phyloP scores from a whole-genome alignment of 2,888 invertebrate species.

The Leucophenga maculata region DNA sequence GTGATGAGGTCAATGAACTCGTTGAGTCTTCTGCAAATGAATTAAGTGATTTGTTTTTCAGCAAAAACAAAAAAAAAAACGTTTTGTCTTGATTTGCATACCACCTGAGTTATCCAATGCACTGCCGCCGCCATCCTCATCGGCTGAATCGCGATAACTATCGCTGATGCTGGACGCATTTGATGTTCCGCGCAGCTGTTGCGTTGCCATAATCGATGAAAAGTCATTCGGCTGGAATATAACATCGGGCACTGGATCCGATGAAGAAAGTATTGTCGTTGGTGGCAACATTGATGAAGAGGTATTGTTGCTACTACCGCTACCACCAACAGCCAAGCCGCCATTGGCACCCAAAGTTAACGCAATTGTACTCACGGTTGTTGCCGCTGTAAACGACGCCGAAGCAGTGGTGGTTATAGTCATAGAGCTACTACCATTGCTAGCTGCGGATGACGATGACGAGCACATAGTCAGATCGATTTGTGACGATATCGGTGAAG shows the following conservation, averaged over 20 bases:
- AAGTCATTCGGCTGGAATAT: slow-evolving; percentile 69
- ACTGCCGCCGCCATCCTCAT: slow-evolving; percentile 56
- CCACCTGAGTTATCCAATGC: slow-evolving; percentile 62
- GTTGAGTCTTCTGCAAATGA: slow-evolving; percentile 46
- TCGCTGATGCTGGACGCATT: slow-evolving; percentile 41
- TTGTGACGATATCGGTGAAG: slow-evolving; percentile 53
- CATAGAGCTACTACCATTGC: slow-evolving; percentile 53
- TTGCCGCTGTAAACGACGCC: slow-evolving; percentile 30
- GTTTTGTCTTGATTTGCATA: slow-evolving; percentile 36
- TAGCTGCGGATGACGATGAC: slow-evolving; percentile 61
- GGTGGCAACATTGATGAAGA: slow-evolving; percentile 64
- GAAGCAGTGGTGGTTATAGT: slow-evolving; percentile 43
- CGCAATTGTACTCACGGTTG: slow-evolving; percentile 1
- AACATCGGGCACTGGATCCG: slow-evolving; percentile 68
- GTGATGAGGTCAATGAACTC: slow-evolving; percentile 38
- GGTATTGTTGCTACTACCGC: slow-evolving; percentile 37
- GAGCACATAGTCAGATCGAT: slow-evolving; percentile 68
- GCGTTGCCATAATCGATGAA: slow-evolving; percentile 67
- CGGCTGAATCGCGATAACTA: slow-evolving; percentile 54
- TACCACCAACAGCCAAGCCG: slow-evolving; percentile 8
- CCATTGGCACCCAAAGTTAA: slow-evolving; percentile 5
- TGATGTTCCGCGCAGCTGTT: slow-evolving; percentile 56
- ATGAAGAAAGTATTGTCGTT: slow-evolving; percentile 65
- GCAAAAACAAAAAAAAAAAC: background rate
- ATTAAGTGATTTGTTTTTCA: background rate